Base-by-base conservation (phyloP, 2,113 vertebrate species). In the Electrona antarctica region DNA sequence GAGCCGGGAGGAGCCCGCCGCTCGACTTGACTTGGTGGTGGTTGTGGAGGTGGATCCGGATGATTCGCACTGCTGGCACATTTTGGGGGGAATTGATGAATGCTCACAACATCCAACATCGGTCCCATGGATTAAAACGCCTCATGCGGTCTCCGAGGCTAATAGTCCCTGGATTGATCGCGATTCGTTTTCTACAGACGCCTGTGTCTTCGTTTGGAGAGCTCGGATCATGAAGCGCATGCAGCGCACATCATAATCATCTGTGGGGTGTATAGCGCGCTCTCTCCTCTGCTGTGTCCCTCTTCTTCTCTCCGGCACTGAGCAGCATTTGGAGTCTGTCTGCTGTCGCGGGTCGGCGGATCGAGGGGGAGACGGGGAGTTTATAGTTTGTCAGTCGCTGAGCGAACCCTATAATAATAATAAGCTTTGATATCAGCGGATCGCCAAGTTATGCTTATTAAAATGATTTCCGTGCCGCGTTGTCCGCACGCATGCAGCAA, bases 21-120 rank as follows among this genome's bases (percentile, higher is more conserved):
- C 87, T 86, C 60, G 78, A 21, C 59, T 76, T 90, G 21, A 21
- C 21, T 21, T 21, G 21, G 21, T 21, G 21, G 21, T 21, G 21
- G 21, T n/a, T n/a, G n/a, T 21, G 21, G 21, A 21, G 21, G 21
- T 91, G 6, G 89, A 78, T 51, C 79, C 85, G 12, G 86, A 81
- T 1, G 85, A 71, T 58, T 85, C 87, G 80, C 85, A 83, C 71
- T 84, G 88, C 71, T 84, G 88, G 89, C 91, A 93, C 93, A 94
- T 94, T 67, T 87, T 91, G 76, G 77, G 81, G 21, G 45, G 41
- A 45, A 54, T 47, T 57, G 4, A 56, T 57, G 4, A 56, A 58
- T 46, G 71, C 82, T 71, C 66, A 77, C 59, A 54, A 77, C 59
- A 54, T 10, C 56, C 46, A 60, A 80, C 90, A 84, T 81, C 48